These are phyloP conservation scores for Sebastes taczanowskii DNA, from an alignment of 2,797 vertebrate species.

Conservation along the genomic window DNA sequence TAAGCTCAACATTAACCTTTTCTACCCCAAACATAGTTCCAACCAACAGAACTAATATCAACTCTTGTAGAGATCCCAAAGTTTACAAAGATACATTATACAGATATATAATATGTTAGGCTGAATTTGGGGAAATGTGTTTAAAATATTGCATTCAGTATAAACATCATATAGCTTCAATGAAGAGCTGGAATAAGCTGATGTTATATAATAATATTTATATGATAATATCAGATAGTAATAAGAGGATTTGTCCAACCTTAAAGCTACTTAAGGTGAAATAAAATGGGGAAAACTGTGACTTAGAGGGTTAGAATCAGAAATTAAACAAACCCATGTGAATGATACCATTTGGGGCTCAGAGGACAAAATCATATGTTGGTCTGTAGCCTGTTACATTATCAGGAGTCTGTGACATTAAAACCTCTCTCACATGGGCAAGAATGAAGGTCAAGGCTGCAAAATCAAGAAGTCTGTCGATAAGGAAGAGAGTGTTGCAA, in stretches of 20 bases:
- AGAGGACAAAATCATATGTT: not conserved
- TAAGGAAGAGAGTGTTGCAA: not conserved
- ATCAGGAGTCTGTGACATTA: slow-evolving; percentile 2
- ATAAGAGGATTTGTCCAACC: not conserved
- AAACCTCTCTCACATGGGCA: not conserved
- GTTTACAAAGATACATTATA: not conserved
- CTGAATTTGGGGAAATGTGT: not conserved
- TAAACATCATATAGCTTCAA: not conserved
- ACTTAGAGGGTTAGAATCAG: not conserved
- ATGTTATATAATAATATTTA: not conserved
- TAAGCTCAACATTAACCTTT: not conserved
- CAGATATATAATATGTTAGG: not conserved
- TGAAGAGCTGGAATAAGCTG: not conserved
- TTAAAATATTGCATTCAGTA: not conserved
- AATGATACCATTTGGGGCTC: not conserved
- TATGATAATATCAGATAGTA: not conserved
- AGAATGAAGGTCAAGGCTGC: no score
- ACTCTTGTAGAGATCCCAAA: not conserved
- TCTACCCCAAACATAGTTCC: not conserved
- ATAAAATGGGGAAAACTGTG: not conserved
- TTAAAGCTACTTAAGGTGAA: not conserved
- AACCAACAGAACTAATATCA: not conserved
- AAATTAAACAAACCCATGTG: not conserved
- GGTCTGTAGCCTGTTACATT: not conserved
- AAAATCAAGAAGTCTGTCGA: no score